These are phyloP conservation scores for Griposia aprilina DNA, from an alignment of 2,888 invertebrate species.

Conservation along the genomic window DNA sequence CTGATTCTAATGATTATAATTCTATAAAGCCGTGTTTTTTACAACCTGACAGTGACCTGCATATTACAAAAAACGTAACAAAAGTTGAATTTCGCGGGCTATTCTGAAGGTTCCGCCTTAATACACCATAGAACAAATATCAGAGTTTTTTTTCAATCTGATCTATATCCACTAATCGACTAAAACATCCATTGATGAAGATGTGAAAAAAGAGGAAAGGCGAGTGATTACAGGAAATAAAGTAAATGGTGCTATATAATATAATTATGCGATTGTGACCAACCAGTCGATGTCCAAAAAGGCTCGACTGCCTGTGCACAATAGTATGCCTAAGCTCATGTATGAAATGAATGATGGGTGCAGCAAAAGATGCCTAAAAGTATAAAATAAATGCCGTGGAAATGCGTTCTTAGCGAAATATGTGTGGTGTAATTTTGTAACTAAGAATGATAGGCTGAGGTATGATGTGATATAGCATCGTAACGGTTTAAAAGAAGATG, in stretches of 20 bases:
- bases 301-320: neutral
- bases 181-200: neutral
- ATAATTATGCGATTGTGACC: neutral
- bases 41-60: too few species aligned
- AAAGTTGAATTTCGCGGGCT: too few species aligned
- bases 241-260: neutral
- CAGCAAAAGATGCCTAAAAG: neutral
- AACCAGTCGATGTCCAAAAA: neutral
- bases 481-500: neutral
- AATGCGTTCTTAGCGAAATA: neutral
- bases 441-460: neutral
- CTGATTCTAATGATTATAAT: too few species aligned
- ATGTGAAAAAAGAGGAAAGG: neutral
- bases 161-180: neutral
- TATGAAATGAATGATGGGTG: neutral
- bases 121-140: too few species aligned
- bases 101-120: too few species aligned
- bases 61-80: too few species aligned
- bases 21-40: too few species aligned
- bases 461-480: neutral
- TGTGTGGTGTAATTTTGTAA: neutral
- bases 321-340: neutral
- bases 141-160: neutral
- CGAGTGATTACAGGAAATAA: neutral
- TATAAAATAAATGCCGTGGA: neutral